phyloP scores from a whole-genome alignment of 2,888 invertebrate genomes.

The Archips crataeganus region DNA sequence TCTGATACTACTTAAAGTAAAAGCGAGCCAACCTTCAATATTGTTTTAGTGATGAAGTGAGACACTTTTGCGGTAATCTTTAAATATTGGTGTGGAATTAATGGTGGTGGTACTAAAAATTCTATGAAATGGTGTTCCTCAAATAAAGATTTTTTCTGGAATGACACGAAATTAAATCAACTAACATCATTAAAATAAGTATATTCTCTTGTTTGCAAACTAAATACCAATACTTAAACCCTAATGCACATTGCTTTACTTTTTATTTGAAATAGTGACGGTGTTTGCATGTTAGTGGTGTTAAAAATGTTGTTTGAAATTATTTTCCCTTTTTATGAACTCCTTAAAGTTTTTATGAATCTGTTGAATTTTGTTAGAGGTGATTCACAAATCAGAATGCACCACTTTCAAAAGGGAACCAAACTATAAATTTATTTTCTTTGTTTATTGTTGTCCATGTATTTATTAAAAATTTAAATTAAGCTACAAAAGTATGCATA shows the following conservation, averaged over 20 bases:
- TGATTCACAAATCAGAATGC: not conserved
- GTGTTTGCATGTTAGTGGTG: constrained; percentile 1
- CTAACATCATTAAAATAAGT: not conserved
- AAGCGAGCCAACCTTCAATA: no score
- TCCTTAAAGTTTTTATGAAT: not conserved
- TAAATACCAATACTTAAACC: not conserved
- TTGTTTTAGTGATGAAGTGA: no score
- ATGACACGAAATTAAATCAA: not conserved
- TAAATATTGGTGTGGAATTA: no score
- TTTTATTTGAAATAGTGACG: not conserved
- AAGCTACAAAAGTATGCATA: not conserved
- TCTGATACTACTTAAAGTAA: no score
- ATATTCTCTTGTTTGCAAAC: not conserved
- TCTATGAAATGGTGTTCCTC: not conserved
- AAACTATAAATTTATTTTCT: not conserved
- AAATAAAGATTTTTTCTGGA: not conserved
- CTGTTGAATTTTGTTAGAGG: not conserved
- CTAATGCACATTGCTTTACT: not conserved
- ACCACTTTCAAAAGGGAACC: not conserved
- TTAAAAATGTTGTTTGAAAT: not conserved
- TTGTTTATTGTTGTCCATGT: not conserved
- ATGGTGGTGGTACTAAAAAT: no score
- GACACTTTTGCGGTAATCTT: no score
- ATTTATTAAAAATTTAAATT: not conserved
- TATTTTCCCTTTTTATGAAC: not conserved